Evolutionary conservation across 2,113 vertebrate genomes (phyloP).

Genomic region (Bolborhynchus lineola): DNA sequence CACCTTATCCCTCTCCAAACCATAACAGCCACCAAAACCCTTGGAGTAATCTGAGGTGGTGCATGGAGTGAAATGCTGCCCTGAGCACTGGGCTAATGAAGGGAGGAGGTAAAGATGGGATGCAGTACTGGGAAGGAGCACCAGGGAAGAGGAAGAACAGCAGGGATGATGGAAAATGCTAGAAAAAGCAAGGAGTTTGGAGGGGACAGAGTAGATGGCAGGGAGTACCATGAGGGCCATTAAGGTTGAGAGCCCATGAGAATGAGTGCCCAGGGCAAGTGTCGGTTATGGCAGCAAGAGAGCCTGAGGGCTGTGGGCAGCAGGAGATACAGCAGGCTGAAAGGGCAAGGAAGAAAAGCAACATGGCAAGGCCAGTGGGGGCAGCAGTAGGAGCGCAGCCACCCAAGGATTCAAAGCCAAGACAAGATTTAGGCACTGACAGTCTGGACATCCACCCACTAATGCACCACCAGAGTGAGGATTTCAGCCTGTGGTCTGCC

Average conservation of each 20-base stretch:
- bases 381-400: background rate
- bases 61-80: background rate
- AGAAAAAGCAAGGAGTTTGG: background rate
- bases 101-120: background rate
- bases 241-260: background rate
- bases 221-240: background rate
- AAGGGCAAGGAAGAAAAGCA: background rate
- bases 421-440: background rate
- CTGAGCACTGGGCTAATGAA: background rate
- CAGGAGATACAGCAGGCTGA: background rate
- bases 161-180: background rate
- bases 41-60: slow-evolving; percentile 80
- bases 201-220: background rate
- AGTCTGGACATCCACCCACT: background rate
- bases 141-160: background rate
- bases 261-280: background rate
- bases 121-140: background rate
- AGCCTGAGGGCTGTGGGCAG: background rate
- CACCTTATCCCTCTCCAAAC: slow-evolving; percentile 84
- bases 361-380: background rate
- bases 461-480: background rate
- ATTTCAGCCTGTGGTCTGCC: background rate
- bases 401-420: background rate
- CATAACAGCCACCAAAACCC: slow-evolving; percentile 89
- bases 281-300: background rate